A percentile compares a stretch with the other conserved stretches of the same genome.
Evolutionary conservation across 2,888 invertebrate species (phyloP).

Genomic region (Noctua fimbriata): DNA sequence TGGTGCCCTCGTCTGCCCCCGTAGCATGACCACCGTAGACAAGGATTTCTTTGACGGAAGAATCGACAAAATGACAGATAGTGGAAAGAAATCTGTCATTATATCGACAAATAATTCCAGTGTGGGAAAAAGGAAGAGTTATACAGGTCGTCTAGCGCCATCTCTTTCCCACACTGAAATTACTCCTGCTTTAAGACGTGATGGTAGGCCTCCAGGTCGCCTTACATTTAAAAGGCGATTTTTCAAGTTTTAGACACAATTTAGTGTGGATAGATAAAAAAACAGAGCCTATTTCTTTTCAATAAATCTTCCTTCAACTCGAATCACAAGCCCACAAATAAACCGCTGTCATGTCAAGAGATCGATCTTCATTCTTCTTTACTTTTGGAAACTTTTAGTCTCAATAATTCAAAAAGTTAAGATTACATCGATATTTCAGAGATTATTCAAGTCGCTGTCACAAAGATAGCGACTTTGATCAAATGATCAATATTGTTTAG

Average conservation of each 20-base stretch:
- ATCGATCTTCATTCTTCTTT: conserved; percentile 40
- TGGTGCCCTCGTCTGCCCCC: no score
- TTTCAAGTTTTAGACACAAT: no score
- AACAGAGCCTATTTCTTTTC: background rate
- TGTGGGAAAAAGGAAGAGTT: no score
- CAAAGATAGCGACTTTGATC: background rate
- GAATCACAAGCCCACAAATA: conserved; percentile 19
- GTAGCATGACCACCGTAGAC: no score
- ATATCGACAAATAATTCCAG: no score
- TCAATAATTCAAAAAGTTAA: background rate
- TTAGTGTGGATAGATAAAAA: background rate
- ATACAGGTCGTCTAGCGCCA: no score
- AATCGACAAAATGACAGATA: no score
- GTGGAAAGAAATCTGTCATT: no score
- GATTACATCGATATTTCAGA: conserved; percentile 15
- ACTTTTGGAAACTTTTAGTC: conserved; percentile 29
- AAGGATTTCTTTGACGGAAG: no score
- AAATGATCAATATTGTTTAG: background rate
- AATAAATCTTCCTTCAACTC: conserved; percentile 16
- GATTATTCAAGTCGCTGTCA: background rate
- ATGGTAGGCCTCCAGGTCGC: no score
- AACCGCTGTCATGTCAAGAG: conserved; percentile 21
- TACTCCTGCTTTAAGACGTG: no score
- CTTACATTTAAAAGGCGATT: background rate
- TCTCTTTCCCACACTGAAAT: no score